Evolutionary conservation across 2,113 vertebrate species (phyloP), one percentile per base, ranked within the genome.

Genomic region (Tursiops truncatus): DNA sequence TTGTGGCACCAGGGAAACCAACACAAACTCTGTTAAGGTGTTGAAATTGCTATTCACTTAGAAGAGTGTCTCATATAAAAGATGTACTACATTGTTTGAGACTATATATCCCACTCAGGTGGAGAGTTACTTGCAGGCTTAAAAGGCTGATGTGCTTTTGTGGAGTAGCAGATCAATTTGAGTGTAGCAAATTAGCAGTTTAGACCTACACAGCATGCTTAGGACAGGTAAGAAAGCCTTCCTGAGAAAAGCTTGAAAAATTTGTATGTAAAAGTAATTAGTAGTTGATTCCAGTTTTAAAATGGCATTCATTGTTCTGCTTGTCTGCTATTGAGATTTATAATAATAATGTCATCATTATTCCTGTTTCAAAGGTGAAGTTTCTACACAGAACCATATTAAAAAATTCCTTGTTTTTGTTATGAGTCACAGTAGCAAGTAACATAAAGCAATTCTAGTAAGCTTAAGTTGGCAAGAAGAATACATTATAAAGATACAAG

Each of bases 1-100:
- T 53, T 87, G 41, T 95, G 96, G 96, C 96, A 96, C 95, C 98
- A 97, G 38, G 28, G 71, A 97, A 97, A 96, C 92, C 91, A 95
- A 89, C 12, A 67, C 38, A 97, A 96, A 94, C 79, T 94, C 50
- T 62, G 38, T 89, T 97, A 95, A 96, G 95, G 92, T 91, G 70
- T 88, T 97, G 83, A 93, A 95, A 95, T 84, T 95, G 83, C 91
- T 94, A 93, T 68, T 91, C 53, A 90, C 47, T 91, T 44, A 84
- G 25, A 58, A 86, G 38, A 96, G 6, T 83, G 82, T 96, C 76
- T 97, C 85, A 65, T 93, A 73, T 50, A 96, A 89, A 97, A 97
- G 85, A 96, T 93, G 36, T 95, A 93, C n/a, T 65, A 77, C 56
- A 33, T 10, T 68, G 38, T 94, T 89, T 89, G 58, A 95, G 94